Conservation (phyloP, 1,140 invertebrate species). For the Neocloeon triangulifer region DNA sequence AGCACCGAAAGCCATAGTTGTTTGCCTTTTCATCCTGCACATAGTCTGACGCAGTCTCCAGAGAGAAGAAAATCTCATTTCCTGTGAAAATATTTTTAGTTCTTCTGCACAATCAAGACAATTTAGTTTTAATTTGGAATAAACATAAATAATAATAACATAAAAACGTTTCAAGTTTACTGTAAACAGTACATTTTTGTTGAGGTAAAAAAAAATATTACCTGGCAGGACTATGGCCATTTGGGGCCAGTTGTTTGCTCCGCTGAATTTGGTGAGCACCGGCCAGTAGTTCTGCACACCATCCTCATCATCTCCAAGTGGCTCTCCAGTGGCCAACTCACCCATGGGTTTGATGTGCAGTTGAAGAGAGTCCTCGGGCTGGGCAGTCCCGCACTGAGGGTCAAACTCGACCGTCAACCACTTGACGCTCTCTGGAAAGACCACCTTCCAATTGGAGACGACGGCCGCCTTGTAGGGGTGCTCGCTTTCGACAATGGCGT, state of each 20-base stretch:
- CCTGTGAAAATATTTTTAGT: conserved; percentile 23
- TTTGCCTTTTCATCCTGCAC: conserved; percentile 69
- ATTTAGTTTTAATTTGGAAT: conserved; percentile 3
- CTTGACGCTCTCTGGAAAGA: conserved; percentile 67
- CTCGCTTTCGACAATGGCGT: conserved; percentile 83
- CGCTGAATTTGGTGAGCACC: conserved; percentile 42
- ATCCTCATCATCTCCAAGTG: conserved; percentile 1
- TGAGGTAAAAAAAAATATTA: too few species aligned
- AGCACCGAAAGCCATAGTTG: conserved; percentile 78
- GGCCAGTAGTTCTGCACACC: conserved; percentile 29
- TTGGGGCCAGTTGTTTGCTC: conserved; percentile 64
- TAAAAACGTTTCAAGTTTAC: too few species aligned
- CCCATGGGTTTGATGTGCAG: conserved; percentile 43
- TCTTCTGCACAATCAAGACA: too few species aligned
- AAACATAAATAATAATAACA: conserved; percentile 8
- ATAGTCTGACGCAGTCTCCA: conserved; percentile 90
- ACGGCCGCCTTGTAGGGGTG: conserved; percentile 88
- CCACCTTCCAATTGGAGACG: conserved; percentile 65
- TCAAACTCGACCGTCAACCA: conserved; percentile 91
- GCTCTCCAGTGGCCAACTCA: neutral
- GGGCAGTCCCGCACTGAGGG: conserved; percentile 72
- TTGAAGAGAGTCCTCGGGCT: conserved; percentile 79
- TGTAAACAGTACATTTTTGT: too few species aligned
- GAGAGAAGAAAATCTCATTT: conserved; percentile 80
- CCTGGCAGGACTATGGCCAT: conserved; percentile 66